Evolutionary conservation across 2,113 vertebrate species (phyloP).

Genomic region (Puma concolor): DNA sequence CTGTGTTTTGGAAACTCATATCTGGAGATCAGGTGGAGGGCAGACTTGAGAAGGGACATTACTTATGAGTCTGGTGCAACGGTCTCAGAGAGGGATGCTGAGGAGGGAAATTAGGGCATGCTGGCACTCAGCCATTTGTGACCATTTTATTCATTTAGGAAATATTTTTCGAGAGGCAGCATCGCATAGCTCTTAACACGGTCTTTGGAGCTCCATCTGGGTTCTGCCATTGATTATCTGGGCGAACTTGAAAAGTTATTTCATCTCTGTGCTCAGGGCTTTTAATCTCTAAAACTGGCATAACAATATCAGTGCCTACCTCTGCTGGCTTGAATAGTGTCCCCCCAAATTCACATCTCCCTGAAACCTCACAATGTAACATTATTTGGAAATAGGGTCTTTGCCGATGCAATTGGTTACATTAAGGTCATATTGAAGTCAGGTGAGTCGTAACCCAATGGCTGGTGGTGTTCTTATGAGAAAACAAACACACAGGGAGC

Average conservation of each 20-base stretch:
- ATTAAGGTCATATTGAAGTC: neutral
- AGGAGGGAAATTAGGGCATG: neutral
- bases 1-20: neutral
- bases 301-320: neutral
- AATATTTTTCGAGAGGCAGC: neutral
- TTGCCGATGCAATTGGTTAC: neutral
- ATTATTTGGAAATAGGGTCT: neutral
- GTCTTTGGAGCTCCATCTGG: neutral
- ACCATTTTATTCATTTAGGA: neutral
- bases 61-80: neutral
- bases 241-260: neutral
- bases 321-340: neutral
- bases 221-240: neutral
- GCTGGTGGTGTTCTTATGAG: neutral
- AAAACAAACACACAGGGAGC: neutral
- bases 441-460: neutral
- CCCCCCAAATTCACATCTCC: neutral
- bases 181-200: neutral
- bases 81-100: neutral
- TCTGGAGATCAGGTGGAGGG: neutral
- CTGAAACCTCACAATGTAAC: neutral
- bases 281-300: neutral
- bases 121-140: neutral
- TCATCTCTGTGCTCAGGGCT: neutral
- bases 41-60: neutral